Conservation (phyloP, 2,888 invertebrate species). For the Drosophila meridiana region DNA sequence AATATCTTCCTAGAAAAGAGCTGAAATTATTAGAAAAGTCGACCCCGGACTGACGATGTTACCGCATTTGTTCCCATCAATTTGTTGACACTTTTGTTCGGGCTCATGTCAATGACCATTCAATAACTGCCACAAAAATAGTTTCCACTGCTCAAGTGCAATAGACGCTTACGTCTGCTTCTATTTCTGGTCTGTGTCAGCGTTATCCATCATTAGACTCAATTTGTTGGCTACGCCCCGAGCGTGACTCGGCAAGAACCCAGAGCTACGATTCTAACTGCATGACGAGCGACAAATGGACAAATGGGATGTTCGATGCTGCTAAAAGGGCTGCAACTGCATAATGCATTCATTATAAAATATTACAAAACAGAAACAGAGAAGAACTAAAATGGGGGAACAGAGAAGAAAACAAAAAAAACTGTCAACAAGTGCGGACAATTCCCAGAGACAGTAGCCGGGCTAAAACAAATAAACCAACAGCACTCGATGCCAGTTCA, state of each 20-base stretch:
- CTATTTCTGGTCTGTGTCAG: conserved; percentile 31
- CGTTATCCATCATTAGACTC: conserved; percentile 76
- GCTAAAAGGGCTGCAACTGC: conserved; percentile 35
- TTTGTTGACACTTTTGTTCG: conserved; percentile 69
- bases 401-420: conserved; percentile 14
- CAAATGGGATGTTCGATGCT: background rate
- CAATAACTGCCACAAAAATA: conserved; percentile 58
- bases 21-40: background rate
- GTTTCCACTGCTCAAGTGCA: conserved; percentile 69
- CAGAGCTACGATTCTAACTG: conserved; percentile 52
- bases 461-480: conserved; percentile 41
- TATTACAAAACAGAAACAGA: conserved; percentile 71
- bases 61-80: conserved; percentile 38
- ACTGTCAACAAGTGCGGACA: conserved; percentile 71
- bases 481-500: conserved; percentile 51
- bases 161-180: conserved; percentile 10
- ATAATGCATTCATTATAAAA: conserved; percentile 74
- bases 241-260: conserved; percentile 62
- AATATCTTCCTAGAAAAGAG: background rate
- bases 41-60: background rate
- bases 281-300: conserved; percentile 53
- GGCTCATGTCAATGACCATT: conserved; percentile 68
- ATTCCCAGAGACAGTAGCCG: conserved; percentile 45
- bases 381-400: background rate
- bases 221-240: conserved; percentile 74